These are phyloP conservation scores for Aproaerema taeniolella DNA, from an alignment of 2,888 invertebrate genomes.

Conservation along the genomic window DNA sequence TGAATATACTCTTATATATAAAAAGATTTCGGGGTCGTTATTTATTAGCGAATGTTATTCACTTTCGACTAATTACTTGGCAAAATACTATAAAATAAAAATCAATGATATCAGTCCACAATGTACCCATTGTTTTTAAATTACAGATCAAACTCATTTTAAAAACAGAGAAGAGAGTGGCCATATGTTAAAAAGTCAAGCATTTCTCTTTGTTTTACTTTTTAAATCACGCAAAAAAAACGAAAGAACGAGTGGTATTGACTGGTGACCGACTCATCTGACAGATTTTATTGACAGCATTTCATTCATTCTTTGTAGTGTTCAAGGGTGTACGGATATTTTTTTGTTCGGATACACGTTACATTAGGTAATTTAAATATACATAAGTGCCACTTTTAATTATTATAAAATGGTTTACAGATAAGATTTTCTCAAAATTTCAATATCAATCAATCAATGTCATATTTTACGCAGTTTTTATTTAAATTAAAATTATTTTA, in stretches of 20 bases:
- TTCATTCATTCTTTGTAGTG: not conserved
- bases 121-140: no score
- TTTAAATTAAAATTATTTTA: not conserved
- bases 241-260: constrained; percentile 6
- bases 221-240: no score
- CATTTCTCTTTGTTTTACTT: no score
- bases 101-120: no score
- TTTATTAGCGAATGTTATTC: no score
- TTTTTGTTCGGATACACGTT: constrained; percentile 5
- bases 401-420: not conserved
- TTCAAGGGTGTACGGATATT: not conserved
- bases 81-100: constrained; percentile 2
- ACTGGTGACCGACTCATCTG: constrained; percentile 5
- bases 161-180: no score
- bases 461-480: not conserved
- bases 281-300: not conserved
- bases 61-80: no score
- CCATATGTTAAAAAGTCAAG: no score
- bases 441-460: not conserved
- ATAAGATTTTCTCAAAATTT: not conserved
- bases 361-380: not conserved
- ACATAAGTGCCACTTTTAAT: not conserved
- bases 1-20: not conserved
- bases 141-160: no score
- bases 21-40: no score